Conservation (phyloP, 2,797 vertebrate genomes). For the Chloroceryle amazona region DNA sequence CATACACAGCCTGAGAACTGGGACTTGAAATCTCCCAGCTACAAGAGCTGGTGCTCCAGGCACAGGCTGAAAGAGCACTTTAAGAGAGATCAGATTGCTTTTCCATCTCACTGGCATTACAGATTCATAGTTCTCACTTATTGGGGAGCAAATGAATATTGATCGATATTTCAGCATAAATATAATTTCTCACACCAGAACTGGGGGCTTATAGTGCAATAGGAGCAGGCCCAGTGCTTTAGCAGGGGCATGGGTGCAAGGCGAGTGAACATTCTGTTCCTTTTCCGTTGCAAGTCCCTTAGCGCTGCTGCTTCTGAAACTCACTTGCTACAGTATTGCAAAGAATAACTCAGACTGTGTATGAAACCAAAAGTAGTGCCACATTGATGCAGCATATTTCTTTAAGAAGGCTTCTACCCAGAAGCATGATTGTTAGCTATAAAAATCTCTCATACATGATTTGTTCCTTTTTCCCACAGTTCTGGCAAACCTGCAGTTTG, state of each 20-base stretch:
- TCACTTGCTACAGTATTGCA: not conserved
- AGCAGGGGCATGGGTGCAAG: rapidly evolving
- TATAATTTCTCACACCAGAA: not conserved
- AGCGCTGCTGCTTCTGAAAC: not conserved
- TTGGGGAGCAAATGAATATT: not conserved
- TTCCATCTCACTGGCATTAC: not conserved
- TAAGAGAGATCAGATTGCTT: not conserved
- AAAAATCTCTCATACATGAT: not conserved
- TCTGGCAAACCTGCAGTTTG: not conserved
- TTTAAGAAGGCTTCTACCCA: not conserved
- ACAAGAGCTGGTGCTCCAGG: not conserved
- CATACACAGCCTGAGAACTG: not conserved
- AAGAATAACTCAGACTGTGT: not conserved
- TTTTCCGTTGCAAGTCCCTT: rapidly evolving
- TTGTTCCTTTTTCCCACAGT: not conserved
- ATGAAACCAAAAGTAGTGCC: constrained; percentile 27
- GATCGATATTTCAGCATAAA: not conserved
- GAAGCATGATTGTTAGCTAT: not conserved
- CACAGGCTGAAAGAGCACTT: not conserved
- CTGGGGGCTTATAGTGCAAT: rapidly evolving
- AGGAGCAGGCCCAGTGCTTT: not conserved
- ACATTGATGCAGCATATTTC: not conserved
- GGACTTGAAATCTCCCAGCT: not conserved
- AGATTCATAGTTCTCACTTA: not conserved
- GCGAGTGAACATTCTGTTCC: rapidly evolving